These are phyloP conservation scores for Monoplex corrugatus DNA, from an alignment of 2,888 invertebrate species.

Conservation along the genomic window DNA sequence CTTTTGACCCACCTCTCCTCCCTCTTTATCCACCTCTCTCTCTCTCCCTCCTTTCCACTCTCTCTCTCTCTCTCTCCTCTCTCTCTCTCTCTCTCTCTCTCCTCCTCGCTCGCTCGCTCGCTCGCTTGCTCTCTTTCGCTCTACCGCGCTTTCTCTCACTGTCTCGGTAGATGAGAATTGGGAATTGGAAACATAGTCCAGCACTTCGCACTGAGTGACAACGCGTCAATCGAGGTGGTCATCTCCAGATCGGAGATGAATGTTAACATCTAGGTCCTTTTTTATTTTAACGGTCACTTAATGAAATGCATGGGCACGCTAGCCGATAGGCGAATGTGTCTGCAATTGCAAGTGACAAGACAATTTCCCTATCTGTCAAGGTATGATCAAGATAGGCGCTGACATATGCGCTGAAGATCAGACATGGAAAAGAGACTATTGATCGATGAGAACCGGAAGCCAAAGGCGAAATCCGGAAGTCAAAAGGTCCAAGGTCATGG, in stretches of 20 bases:
- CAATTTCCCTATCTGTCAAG: constrained; percentile 29
- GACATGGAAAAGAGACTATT: not conserved
- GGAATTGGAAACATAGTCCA: not conserved
- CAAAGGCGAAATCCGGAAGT: not conserved
- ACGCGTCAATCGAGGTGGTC: not conserved
- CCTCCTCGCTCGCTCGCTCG: not conserved
- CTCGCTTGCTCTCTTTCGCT: not conserved
- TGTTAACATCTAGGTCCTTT: not conserved
- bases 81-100: not conserved
- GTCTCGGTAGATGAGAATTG: too few relatives aligned
- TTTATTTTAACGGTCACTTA: constrained; percentile 15
- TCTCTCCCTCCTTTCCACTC: not conserved
- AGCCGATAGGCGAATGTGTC: not conserved
- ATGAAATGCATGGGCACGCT: constrained; percentile 21
- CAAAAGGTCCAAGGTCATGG: not conserved
- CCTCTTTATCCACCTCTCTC: not conserved
- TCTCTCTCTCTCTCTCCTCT: not conserved
- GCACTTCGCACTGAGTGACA: not conserved
- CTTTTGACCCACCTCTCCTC: too few relatives aligned
- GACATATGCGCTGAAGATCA: not conserved
- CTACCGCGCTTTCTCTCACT: not conserved
- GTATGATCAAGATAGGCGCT: not conserved
- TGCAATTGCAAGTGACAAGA: constrained; percentile 30
- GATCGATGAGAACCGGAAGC: not conserved
- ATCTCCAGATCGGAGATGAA: not conserved